Evolutionary conservation across 2,113 vertebrate genomes (phyloP), one percentile per base, ranked within the genome.

Genomic region (Psettodes erumei): DNA sequence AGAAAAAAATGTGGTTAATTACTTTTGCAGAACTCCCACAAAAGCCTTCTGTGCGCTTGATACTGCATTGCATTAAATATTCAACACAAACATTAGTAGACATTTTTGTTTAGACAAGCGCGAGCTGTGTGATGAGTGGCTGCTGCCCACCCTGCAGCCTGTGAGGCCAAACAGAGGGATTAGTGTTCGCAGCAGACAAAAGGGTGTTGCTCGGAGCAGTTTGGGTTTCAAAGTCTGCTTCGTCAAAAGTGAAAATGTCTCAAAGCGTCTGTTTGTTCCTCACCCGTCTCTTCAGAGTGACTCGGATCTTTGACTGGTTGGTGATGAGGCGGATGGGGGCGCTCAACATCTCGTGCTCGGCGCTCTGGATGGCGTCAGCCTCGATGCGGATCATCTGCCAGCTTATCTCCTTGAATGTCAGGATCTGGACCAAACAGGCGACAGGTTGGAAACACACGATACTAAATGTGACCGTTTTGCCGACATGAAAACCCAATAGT

Each of bases 331-430:
- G 95, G 87, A 99, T 97, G 54, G 98, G 98, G 42, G 98, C 96
- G 48, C 97, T 97, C 93, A 98, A 84, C 86, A 98, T 96, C 93
- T 99, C 98, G 67, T 98, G 96, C 76, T 98, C 96, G 18, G 94
- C 94, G 73, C 96, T 98, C 89, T 98, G 97, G 87, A 99, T 99
- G 64, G 98, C 98, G 83, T 99, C 98, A 0, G 98, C 98, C 90
- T 99, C 98, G 73, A 99, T 99, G 74, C 98, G 95, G 90, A 99
- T 98, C 97, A 99, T 99, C 94, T 99, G 98, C 98, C 98, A 99
- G 92, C 95, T 99, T 83, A 99, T 97, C 93, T 99, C 98, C 88
- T 99, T 99, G 89, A 99, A 99, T 19, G 97, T 99, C 92, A 99
- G 90, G 77, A 99, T 94, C 98, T 99, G 92, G 5, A 79, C 0